phyloP scores from a whole-genome alignment of 2,797 vertebrate genomes.

The Catostomus latipinnis region DNA sequence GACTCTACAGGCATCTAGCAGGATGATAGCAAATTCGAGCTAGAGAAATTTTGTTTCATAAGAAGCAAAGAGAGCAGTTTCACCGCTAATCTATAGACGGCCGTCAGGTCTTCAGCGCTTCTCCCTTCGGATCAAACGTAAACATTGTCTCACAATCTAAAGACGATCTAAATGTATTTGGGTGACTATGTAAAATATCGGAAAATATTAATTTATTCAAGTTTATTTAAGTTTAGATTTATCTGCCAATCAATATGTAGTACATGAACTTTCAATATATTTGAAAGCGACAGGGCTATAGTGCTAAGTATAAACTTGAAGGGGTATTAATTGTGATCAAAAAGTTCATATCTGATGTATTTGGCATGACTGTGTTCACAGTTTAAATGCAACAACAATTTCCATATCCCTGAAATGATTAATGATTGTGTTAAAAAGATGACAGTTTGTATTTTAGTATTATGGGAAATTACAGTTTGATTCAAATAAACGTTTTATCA shows the following conservation, averaged over 20 bases:
- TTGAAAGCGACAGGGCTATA: no score
- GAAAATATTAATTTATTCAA: no score
- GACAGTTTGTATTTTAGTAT: neutral
- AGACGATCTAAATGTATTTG: no score
- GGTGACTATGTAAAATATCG: no score
- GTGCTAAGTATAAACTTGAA: no score
- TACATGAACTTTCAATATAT: no score
- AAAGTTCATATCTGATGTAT: neutral
- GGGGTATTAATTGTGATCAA: neutral
- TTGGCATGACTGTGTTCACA: neutral
- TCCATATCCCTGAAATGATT: neutral
- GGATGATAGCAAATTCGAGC: conserved; percentile 8
- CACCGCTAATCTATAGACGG: neutral
- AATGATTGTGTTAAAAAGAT: neutral
- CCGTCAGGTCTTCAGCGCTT: neutral
- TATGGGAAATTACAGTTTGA: neutral
- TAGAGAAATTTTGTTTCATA: neutral
- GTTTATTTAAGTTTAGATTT: no score
- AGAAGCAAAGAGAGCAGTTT: neutral
- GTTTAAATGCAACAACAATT: neutral
- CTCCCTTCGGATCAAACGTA: neutral
- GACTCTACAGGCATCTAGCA: neutral
- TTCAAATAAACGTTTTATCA: neutral
- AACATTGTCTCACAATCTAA: no score
- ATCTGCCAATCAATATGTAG: no score